These are phyloP conservation scores for Drosophila oshimai DNA, from an alignment of 1,140 invertebrate species.

Conservation along the genomic window DNA sequence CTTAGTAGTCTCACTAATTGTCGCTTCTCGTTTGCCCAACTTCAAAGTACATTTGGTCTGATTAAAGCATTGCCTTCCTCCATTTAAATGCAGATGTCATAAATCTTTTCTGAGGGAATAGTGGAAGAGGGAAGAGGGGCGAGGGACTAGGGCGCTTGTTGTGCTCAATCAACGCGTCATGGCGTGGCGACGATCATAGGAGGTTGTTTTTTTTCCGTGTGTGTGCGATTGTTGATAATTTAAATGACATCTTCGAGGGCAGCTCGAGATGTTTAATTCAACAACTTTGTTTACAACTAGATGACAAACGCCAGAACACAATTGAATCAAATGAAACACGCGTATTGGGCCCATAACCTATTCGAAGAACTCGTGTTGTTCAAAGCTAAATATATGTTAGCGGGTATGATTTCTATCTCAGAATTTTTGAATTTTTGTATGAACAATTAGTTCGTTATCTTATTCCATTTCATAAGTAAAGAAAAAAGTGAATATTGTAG, in stretches of 20 bases:
- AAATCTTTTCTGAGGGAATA: constrained; percentile 6
- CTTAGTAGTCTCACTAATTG: constrained; percentile 42
- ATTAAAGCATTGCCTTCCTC: constrained; percentile 20
- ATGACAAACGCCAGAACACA: too few relatives aligned
- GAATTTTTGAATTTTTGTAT: too few relatives aligned
- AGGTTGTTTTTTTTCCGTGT: not conserved
- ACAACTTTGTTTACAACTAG: too few relatives aligned
- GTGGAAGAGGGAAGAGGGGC: not conserved
- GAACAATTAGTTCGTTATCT: too few relatives aligned
- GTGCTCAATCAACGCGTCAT: constrained; percentile 22
- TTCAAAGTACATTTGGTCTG: constrained; percentile 50
- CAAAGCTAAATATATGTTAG: too few relatives aligned
- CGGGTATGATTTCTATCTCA: too few relatives aligned
- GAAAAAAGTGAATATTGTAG: too few relatives aligned
- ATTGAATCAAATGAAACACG: too few relatives aligned
- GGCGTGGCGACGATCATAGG: not conserved
- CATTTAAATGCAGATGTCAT: constrained; percentile 16
- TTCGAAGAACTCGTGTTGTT: too few relatives aligned
- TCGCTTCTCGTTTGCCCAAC: constrained; percentile 23
- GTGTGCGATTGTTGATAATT: constrained; percentile 11
- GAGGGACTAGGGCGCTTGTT: not conserved
- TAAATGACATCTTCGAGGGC: constrained; percentile 12
- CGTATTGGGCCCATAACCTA: too few relatives aligned
- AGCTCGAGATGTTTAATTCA: not conserved
- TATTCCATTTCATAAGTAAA: too few relatives aligned